These are phyloP conservation scores for Limulus polyphemus DNA, from an alignment of 2,888 invertebrate species.

Conservation along the genomic window DNA sequence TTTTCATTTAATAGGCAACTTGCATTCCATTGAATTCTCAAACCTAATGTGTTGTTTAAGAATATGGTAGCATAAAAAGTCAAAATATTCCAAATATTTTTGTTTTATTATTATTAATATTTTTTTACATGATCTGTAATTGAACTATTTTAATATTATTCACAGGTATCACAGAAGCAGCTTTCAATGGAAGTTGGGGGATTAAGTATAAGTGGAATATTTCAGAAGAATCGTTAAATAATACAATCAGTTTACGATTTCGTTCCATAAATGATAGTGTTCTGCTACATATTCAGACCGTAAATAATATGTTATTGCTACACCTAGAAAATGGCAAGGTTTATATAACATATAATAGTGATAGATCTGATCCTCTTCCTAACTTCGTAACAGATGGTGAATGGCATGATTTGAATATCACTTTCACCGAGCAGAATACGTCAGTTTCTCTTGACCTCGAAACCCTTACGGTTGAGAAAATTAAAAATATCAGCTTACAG, in stretches of 20 bases:
- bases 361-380: not conserved
- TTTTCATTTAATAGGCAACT: too few species aligned
- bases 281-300: not conserved
- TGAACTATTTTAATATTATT: not conserved
- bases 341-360: not conserved
- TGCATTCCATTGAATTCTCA: too few species aligned
- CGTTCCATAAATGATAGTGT: not conserved
- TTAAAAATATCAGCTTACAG: too few species aligned
- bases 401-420: constrained; percentile 16
- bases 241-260: constrained; percentile 1
- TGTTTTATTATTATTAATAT: not conserved
- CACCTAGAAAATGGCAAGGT: too few species aligned
- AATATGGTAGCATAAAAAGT: too few species aligned
- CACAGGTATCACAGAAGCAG: constrained; percentile 16
- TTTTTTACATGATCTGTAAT: not conserved
- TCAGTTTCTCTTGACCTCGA: not conserved
- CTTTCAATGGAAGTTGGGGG: constrained; percentile 11
- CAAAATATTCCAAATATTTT: not conserved
- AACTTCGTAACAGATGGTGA: constrained; percentile 3
- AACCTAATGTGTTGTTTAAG: too few species aligned
- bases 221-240: not conserved
- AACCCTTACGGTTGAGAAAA: too few species aligned
- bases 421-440: not conserved
- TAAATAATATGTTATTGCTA: too few species aligned
- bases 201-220: not conserved